A percentile compares a stretch with the other conserved stretches of the same genome.
Evolutionary conservation across 2,888 invertebrate genomes (phyloP).

Genomic region (Malthinus flaveolus): DNA sequence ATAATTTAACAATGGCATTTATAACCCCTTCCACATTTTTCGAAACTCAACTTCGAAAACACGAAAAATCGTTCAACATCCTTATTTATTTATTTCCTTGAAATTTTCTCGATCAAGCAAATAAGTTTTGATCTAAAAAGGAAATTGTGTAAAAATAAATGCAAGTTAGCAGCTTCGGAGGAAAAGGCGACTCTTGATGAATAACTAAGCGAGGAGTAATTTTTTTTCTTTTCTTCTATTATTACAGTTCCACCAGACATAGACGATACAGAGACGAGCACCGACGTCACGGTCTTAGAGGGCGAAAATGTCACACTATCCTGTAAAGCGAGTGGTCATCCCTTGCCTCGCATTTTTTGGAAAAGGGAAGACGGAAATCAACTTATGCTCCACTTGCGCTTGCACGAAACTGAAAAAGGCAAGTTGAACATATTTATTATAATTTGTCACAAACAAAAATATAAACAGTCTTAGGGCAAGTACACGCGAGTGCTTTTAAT

Average conservation of each 20-base stretch:
- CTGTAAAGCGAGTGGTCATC: slow-evolving; percentile 63
- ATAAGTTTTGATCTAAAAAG: too few species aligned
- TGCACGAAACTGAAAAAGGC: slow-evolving; percentile 54
- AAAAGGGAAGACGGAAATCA: slow-evolving; percentile 61
- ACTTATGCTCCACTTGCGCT: slow-evolving; percentile 49
- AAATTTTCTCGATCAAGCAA: too few species aligned
- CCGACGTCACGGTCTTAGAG: slow-evolving; percentile 63
- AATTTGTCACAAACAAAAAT: too few species aligned
- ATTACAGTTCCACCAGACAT: slow-evolving; percentile 66
- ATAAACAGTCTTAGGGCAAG: too few species aligned
- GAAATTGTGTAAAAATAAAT: too few species aligned
- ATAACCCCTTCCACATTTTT: too few species aligned
- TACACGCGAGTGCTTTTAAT: background rate
- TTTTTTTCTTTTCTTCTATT: slow-evolving; percentile 9
- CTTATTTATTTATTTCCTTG: too few species aligned
- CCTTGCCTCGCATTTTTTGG: slow-evolving; percentile 63
- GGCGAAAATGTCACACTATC: slow-evolving; percentile 64
- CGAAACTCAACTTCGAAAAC: too few species aligned
- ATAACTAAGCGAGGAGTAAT: background rate
- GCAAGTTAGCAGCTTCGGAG: too few species aligned
- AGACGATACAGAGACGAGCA: slow-evolving; percentile 62
- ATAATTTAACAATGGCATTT: too few species aligned
- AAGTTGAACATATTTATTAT: slow-evolving; percentile 25
- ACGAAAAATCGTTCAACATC: too few species aligned
- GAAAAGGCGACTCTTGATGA: too few species aligned